Evolutionary conservation across 2,888 invertebrate genomes (phyloP).

Genomic region (Tipula vernalis): DNA sequence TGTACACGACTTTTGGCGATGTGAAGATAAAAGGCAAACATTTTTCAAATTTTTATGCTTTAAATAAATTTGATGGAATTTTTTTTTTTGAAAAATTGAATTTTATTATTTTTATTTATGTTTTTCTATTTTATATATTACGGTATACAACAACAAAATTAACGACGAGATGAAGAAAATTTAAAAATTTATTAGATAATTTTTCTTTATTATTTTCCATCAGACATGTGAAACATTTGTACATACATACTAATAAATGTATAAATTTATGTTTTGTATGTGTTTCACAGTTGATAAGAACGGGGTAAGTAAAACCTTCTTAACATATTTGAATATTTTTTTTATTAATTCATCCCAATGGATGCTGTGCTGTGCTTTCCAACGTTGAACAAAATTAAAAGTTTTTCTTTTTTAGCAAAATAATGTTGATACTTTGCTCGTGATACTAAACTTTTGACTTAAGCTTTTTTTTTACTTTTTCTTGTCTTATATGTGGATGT

Average conservation of each 20-base stretch:
- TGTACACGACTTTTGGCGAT: neutral
- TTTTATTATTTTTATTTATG: conserved; percentile 4
- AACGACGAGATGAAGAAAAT: too few relatives aligned
- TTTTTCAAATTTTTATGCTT: neutral
- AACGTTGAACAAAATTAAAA: neutral
- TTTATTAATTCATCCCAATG: conserved; percentile 4
- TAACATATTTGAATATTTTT: neutral
- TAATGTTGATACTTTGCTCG: neutral
- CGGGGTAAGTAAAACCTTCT: neutral
- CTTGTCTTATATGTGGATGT: neutral
- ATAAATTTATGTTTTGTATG: neutral
- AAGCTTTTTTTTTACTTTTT: neutral
- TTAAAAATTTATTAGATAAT: neutral
- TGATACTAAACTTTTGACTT: neutral
- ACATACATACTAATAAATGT: neutral
- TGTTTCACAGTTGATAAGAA: neutral
- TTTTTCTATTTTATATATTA: neutral
- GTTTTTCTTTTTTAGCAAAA: neutral
- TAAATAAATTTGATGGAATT: neutral
- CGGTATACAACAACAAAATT: neutral
- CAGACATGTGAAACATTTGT: neutral
- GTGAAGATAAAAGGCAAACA: neutral
- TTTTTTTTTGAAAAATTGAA: neutral
- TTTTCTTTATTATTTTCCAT: neutral
- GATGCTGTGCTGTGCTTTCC: neutral